These are phyloP conservation scores for Gorsachius goisagi DNA, from an alignment of 2,113 vertebrate species.

Conservation along the genomic window DNA sequence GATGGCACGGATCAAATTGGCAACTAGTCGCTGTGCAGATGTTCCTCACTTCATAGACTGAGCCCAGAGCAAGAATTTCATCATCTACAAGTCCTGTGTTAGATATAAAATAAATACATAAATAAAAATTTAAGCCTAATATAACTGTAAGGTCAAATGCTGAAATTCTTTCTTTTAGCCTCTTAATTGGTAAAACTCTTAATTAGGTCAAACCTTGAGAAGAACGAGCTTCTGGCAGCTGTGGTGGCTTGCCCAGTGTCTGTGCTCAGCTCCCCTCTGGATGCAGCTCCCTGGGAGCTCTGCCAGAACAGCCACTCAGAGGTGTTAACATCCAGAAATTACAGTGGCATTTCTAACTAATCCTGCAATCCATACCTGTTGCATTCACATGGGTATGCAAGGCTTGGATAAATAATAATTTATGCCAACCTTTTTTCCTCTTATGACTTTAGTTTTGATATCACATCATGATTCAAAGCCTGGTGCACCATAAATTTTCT, in stretches of 20 bases:
- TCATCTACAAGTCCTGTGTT: not conserved
- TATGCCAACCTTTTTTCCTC: slow-evolving; percentile 83
- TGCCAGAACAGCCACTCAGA: not conserved
- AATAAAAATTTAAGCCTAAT: not conserved
- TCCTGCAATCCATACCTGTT: slow-evolving; percentile 63
- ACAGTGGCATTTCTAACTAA: slow-evolving; percentile 40
- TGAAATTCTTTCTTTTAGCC: not conserved
- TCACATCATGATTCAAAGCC: slow-evolving; percentile 96
- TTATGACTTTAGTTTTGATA: slow-evolving; percentile 91
- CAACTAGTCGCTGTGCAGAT: not conserved
- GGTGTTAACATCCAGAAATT: slow-evolving; percentile 36
- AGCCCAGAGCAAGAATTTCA: not conserved
- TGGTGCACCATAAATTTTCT: slow-evolving; percentile 92
- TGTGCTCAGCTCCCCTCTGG: not conserved
- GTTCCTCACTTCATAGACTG: not conserved
- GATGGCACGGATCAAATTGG: not conserved
- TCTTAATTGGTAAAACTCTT: not conserved
- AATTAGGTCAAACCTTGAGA: not conserved
- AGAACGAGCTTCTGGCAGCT: not conserved
- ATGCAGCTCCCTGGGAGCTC: not conserved
- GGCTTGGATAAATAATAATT: slow-evolving; percentile 82
- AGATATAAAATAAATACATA: not conserved
- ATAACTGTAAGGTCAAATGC: not conserved
- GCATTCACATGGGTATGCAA: not conserved
- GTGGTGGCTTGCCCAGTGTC: not conserved